Conservation (phyloP, 2,113 vertebrate species). For the Synodontis membranacea region DNA sequence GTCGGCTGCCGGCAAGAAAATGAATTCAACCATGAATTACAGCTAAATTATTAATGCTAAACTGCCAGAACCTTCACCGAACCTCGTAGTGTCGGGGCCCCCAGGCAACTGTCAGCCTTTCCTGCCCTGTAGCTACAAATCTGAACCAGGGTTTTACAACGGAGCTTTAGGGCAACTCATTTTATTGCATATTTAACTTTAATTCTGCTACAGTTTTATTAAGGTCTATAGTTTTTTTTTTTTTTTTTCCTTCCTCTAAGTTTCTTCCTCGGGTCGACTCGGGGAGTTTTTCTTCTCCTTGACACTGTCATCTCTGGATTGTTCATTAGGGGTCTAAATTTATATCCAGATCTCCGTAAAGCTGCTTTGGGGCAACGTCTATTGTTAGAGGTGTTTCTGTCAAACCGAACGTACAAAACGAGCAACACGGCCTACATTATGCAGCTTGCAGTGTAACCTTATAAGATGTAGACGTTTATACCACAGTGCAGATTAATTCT, state of each 20-base stretch:
- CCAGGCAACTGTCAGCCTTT: conserved; percentile 8
- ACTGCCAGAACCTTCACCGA: background rate
- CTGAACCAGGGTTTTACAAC: background rate
- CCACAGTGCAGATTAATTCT: background rate
- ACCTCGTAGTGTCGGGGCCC: background rate
- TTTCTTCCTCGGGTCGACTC: background rate
- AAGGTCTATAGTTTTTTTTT: too few relatives aligned
- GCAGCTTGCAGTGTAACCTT: background rate
- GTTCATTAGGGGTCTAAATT: background rate
- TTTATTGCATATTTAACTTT: conserved; percentile 4
- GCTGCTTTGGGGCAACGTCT: background rate
- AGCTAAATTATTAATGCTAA: conserved; percentile 15
- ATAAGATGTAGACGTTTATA: background rate
- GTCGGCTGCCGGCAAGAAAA: background rate
- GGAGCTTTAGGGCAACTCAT: background rate
- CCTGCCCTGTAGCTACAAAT: conserved; percentile 14
- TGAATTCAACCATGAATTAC: background rate
- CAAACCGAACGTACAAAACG: background rate
- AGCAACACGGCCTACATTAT: background rate
- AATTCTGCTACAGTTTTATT: background rate
- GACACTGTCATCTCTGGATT: background rate
- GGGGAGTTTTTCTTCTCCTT: background rate
- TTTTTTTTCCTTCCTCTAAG: background rate
- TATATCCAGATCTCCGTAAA: background rate
- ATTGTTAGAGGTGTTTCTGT: background rate